Evolutionary conservation across 2,888 invertebrate species (phyloP).

Genomic region (Magallana nippona): DNA sequence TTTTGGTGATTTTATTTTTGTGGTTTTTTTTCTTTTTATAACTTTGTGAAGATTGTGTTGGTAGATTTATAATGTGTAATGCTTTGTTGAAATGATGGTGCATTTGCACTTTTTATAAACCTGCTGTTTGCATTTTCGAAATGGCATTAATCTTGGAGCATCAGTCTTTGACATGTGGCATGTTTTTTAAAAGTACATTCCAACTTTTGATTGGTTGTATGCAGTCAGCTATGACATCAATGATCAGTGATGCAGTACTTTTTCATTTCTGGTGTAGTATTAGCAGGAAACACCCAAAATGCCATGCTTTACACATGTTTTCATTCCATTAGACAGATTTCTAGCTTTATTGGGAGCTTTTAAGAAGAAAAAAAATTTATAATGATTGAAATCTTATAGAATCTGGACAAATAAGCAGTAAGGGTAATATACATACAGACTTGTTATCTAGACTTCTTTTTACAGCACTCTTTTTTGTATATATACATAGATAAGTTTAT

Average conservation of each 20-base stretch:
- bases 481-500: too few species aligned
- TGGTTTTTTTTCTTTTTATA: neutral
- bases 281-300: constrained; percentile 21
- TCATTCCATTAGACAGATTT: neutral
- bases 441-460: too few species aligned
- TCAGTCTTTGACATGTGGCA: neutral
- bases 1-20: neutral
- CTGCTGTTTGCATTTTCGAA: neutral
- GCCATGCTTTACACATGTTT: constrained; percentile 9
- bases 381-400: neutral
- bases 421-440: too few species aligned
- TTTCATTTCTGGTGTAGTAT: neutral
- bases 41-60: neutral
- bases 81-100: neutral
- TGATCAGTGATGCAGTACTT: constrained; percentile 14
- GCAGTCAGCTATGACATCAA: neutral
- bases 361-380: neutral
- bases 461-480: too few species aligned
- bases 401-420: neutral
- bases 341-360: neutral
- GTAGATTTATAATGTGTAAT: too few species aligned
- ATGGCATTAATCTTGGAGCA: constrained; percentile 1
- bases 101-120: neutral
- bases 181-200: neutral
- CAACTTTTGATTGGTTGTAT: neutral